These are phyloP conservation scores for Ennomos quercinarius DNA, from an alignment of 2,888 invertebrate species.

Conservation along the genomic window DNA sequence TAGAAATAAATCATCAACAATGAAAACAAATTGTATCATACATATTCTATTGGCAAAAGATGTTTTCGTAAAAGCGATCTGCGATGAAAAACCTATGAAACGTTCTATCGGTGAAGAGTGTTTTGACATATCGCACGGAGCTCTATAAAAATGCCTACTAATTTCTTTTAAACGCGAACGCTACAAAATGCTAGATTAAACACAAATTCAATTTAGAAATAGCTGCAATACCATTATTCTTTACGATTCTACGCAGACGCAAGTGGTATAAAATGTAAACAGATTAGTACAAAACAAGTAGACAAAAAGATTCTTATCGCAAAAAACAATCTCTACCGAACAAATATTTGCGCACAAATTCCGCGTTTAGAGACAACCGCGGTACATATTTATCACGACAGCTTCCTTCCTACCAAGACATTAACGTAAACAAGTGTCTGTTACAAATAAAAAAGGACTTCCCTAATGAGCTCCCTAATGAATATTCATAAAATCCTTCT, in stretches of 20 bases:
- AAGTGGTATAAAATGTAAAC: background rate
- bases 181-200: constrained; percentile 4
- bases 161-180: background rate
- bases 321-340: constrained; percentile 8
- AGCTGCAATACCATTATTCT: too few relatives aligned
- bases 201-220: too few relatives aligned
- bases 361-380: constrained; percentile 16
- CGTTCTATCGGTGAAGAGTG: too few relatives aligned
- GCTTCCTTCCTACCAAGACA: constrained; percentile 28
- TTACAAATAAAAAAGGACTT: constrained; percentile 44
- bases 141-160: too few relatives aligned
- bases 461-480: constrained; percentile 48
- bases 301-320: constrained; percentile 5
- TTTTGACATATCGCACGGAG: too few relatives aligned
- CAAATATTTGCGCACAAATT: constrained; percentile 20
- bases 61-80: too few relatives aligned
- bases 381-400: constrained; percentile 28
- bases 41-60: too few relatives aligned
- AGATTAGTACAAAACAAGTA: constrained; percentile 4
- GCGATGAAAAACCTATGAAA: too few relatives aligned
- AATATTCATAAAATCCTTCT: constrained; percentile 51
- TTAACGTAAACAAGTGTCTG: constrained; percentile 30
- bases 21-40: too few relatives aligned
- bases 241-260: background rate
- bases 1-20: too few relatives aligned